phyloP scores from a whole-genome alignment of 2,113 vertebrate species.

The Hemiprocne comata region DNA sequence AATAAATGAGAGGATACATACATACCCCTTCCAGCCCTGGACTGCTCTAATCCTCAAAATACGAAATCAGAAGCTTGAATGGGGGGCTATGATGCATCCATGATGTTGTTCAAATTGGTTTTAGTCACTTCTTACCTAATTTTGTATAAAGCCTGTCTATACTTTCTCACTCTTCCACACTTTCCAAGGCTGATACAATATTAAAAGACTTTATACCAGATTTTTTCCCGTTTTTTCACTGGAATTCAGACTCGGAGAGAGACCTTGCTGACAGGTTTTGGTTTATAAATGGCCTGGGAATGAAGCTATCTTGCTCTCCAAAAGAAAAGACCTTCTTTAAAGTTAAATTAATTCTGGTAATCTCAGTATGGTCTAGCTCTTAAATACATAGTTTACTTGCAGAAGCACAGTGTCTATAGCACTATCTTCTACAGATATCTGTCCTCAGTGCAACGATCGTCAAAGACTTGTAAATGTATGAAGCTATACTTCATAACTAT shows the following conservation, averaged over 20 bases:
- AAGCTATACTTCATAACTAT: background rate
- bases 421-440: background rate
- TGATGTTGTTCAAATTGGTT: background rate
- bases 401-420: background rate
- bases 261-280: background rate
- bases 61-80: background rate
- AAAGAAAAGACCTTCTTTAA: background rate
- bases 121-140: background rate
- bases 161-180: background rate
- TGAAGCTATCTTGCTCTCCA: background rate
- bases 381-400: background rate
- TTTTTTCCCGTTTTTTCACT: background rate
- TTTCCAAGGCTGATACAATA: background rate
- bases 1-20: background rate
- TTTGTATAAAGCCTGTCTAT: background rate
- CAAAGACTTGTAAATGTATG: background rate
- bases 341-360: background rate
- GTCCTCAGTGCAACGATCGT: background rate
- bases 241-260: background rate
- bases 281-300: background rate
- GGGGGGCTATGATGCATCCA: background rate
- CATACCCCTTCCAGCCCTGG: no score
- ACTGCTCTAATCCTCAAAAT: background rate
- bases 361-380: background rate
- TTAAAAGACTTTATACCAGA: background rate